Conservation (phyloP, 2,888 invertebrate genomes). For the Synanthedon tipuliformis region DNA sequence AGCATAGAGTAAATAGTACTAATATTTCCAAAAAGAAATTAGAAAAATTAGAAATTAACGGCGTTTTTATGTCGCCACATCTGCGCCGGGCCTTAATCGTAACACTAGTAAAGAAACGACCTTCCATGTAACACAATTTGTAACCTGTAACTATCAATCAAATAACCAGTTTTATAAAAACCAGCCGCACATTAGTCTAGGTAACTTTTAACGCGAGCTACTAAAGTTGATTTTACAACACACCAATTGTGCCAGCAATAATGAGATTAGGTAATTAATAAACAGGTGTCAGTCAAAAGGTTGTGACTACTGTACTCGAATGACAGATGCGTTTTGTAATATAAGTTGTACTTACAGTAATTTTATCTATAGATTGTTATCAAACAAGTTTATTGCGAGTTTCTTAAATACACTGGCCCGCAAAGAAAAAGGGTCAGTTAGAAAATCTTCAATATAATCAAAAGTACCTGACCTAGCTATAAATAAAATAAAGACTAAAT, state of each 20-base stretch:
- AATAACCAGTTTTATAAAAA: conserved; percentile 7
- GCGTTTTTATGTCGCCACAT: too few relatives aligned
- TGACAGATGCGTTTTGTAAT: conserved; percentile 4
- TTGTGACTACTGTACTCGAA: conserved; percentile 11
- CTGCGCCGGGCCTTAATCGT: not conserved
- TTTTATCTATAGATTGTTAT: too few relatives aligned
- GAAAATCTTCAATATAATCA: too few relatives aligned
- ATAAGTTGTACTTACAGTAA: conserved; percentile 3
- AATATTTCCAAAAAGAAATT: too few relatives aligned
- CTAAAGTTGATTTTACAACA: conserved; percentile 1
- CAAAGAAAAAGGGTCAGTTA: too few relatives aligned
- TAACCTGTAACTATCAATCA: conserved; percentile 9
- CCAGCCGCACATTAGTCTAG: not conserved
- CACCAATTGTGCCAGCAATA: not conserved
- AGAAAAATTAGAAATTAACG: too few relatives aligned
- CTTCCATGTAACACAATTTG: conserved; percentile 1
- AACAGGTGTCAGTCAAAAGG: conserved; percentile 3
- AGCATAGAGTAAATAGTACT: too few relatives aligned
- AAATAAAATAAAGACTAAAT: too few relatives aligned
- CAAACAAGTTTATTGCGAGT: too few relatives aligned
- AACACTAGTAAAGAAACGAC: conserved; percentile 5
- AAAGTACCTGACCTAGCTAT: too few relatives aligned
- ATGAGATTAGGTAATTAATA: conserved; percentile 8
- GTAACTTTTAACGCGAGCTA: not conserved
- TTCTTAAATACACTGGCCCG: too few relatives aligned